Evolutionary conservation across 2,797 vertebrate genomes (phyloP).

Genomic region (Petrocephalus sullivani): DNA sequence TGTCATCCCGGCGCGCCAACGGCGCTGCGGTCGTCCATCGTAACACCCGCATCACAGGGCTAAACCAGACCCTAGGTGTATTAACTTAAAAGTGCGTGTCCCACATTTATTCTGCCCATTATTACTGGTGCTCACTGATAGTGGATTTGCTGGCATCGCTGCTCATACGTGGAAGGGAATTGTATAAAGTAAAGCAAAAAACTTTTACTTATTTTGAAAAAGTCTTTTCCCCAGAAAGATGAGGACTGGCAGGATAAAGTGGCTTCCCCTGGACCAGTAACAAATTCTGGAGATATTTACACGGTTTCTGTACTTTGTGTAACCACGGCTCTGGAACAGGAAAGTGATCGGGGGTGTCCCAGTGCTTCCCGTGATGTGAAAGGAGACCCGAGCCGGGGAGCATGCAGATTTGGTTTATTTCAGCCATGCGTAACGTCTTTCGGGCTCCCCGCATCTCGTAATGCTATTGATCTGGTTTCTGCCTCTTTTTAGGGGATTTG

Average conservation of each 20-base stretch:
- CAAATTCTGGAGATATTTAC: not conserved
- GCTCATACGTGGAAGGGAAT: not conserved
- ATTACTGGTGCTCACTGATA: not conserved
- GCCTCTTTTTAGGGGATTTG: not conserved
- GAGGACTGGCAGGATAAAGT: not conserved
- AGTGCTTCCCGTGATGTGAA: not conserved
- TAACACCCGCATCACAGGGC: constrained; percentile 47
- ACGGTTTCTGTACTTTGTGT: not conserved
- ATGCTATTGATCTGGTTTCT: not conserved
- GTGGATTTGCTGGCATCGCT: not conserved
- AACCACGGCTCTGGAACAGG: not conserved
- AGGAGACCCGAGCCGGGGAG: not conserved
- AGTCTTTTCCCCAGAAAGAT: not conserved
- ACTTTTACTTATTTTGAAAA: not conserved
- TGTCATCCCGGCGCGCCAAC: constrained; percentile 46
- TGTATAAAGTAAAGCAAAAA: not conserved
- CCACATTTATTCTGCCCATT: not conserved
- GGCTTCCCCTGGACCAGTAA: not conserved
- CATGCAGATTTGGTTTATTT: not conserved
- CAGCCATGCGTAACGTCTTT: not conserved
- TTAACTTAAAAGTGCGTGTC: not conserved
- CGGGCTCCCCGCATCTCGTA: not conserved
- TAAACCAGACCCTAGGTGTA: not conserved
- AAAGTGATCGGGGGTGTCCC: not conserved
- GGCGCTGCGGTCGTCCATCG: constrained; percentile 47